Conservation (phyloP, 2,888 invertebrate genomes). For the Steromphala cineraria region DNA sequence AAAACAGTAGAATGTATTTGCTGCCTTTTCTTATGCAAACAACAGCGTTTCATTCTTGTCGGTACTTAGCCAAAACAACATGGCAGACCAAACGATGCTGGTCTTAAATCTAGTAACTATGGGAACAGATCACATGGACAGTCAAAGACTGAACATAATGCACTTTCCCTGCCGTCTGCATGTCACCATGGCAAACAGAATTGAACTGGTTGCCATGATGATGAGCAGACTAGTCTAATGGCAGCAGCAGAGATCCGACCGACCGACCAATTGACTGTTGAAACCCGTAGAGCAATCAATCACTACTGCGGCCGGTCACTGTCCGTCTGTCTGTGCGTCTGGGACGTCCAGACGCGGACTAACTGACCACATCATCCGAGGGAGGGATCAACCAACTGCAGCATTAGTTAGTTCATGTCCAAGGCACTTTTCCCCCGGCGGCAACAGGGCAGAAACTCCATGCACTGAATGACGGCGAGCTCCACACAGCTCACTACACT, state of each 20-base stretch:
- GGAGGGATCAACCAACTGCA: background rate
- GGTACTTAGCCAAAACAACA: background rate
- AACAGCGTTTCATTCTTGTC: slow-evolving; percentile 7
- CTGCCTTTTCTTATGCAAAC: slow-evolving; percentile 4
- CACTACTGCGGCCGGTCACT: background rate
- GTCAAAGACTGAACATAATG: background rate
- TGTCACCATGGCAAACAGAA: background rate
- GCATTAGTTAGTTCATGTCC: background rate
- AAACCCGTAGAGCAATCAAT: background rate
- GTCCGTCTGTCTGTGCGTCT: background rate
- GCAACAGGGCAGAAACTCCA: slow-evolving; percentile 20
- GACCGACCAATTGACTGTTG: background rate
- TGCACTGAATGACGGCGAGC: background rate
- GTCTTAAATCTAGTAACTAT: background rate
- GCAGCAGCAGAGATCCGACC: background rate
- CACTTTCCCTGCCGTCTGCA: background rate
- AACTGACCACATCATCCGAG: background rate
- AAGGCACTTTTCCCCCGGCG: slow-evolving; percentile 23
- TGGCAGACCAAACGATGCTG: background rate
- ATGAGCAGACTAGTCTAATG: background rate
- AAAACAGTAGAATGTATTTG: background rate
- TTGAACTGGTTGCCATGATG: background rate
- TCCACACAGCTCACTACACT: background rate
- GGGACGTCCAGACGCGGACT: background rate
- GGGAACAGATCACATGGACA: background rate